A percentile compares a stretch with the other conserved stretches of the same genome.
phyloP scores from a whole-genome alignment of 2,888 invertebrate species.

The Drosophila demipolita region DNA sequence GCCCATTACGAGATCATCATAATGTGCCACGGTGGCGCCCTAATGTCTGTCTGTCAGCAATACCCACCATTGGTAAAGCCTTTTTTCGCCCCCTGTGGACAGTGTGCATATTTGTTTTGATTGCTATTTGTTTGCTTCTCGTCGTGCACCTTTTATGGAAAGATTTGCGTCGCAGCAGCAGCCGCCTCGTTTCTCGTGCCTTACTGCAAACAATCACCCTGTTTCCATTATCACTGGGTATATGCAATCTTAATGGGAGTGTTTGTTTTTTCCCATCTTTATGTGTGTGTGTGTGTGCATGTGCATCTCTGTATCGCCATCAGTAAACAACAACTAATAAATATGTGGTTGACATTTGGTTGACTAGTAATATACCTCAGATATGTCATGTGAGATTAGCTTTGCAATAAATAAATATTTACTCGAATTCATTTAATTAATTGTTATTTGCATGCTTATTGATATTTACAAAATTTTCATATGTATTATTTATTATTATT shows the following conservation, averaged over 20 bases:
- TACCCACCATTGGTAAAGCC: not conserved
- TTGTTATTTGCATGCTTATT: not conserved
- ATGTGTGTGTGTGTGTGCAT: not conserved
- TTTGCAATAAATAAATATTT: not conserved
- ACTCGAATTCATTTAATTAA: not conserved
- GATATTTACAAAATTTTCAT: not conserved
- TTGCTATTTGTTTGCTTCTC: constrained; percentile 8
- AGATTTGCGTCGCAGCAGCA: constrained; percentile 49
- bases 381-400: not conserved
- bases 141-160: constrained; percentile 31
- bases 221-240: constrained; percentile 44
- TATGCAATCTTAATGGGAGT: constrained; percentile 18
- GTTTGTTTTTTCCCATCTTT: not conserved
- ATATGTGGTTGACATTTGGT: constrained; percentile 20
- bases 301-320: constrained; percentile 13
- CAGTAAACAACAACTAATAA: constrained; percentile 26
- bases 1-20: constrained; percentile 52
- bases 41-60: constrained; percentile 51
- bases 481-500: too few relatives aligned
- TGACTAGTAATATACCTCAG: constrained; percentile 19
- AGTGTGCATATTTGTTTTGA: constrained; percentile 3
- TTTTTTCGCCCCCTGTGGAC: constrained; percentile 22
- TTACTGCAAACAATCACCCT: constrained; percentile 49
- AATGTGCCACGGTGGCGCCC: constrained; percentile 55
- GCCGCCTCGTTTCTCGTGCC: constrained; percentile 43